Base-by-base conservation (phyloP, 53 echinoderm and acorn worm genomes). In the Henricia sp. region DNA sequence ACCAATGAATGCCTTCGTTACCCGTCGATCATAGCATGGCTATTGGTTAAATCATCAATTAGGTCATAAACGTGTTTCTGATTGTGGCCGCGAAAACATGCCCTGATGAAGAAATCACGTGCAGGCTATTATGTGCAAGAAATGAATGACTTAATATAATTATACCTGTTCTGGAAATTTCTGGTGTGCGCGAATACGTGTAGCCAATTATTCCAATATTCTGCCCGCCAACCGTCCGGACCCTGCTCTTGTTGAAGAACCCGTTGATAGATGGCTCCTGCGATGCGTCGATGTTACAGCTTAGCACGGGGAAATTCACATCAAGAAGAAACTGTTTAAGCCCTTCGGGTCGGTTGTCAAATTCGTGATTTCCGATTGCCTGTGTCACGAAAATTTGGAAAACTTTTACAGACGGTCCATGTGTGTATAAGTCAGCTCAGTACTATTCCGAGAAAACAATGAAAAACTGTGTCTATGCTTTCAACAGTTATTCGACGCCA, bases 301-400 rank as follows among this genome's bases (percentile, higher is more conserved):
- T 94, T 4, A 96, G 52, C 10, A 96, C 86, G 3, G 88, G 83
- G 44, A 91, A 91, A 32, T 60, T 82, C 8, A 73, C 71, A 39
- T 91, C 84, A 0, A n/a, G 46, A 9, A 96, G 69, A 56, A 96
- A 96, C 23, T 84, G 82, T 13, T 33, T 35, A 38, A 96, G 50
- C 1, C 94, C 94, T 4, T 84, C 93, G 0, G 91, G 90, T 2
- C 51, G 59, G n/a, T 92, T 94, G 86, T 96, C 96, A 34, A 96
- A 96, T 67, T 96, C 96, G 58, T 96, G 96, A 68, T 96, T 96
- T 3, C 96, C 96, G 17, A 96, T 51, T 19, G 92, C 96, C 96
- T 96, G 86, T 6, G 19, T 20, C 27, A 20, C 56, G 6, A 17
- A 56, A 56, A 3, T 21, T 56, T 56, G 8, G 2, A 56, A 56